A percentile compares a stretch with the other conserved stretches of the same genome.
phyloP scores from a whole-genome alignment of 2,888 invertebrate genomes.

The Eupithecia pulchellata region DNA sequence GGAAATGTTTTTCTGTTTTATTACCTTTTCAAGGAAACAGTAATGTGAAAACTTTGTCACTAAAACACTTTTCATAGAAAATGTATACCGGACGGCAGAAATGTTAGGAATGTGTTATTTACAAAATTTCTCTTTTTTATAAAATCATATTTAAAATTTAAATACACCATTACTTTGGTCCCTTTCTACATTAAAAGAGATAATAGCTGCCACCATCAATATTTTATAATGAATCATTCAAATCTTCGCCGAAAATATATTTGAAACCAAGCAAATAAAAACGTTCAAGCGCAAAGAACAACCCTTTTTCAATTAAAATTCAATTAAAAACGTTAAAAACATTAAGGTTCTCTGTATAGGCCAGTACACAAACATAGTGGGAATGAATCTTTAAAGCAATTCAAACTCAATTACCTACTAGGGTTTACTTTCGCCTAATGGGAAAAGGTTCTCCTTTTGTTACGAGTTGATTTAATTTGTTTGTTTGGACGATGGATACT shows the following conservation, averaged over 20 bases:
- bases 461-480: slow-evolving; percentile 65
- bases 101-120: background rate
- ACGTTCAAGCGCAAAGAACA: slow-evolving; percentile 39
- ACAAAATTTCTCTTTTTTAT: background rate
- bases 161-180: too few species aligned
- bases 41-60: slow-evolving; percentile 23
- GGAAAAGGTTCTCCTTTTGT: slow-evolving; percentile 74
- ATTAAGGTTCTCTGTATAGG: slow-evolving; percentile 63
- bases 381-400: slow-evolving; percentile 81
- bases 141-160: too few species aligned
- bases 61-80: slow-evolving; percentile 16
- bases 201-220: background rate
- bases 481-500: slow-evolving; percentile 66
- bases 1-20: slow-evolving; percentile 13
- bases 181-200: background rate
- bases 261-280: slow-evolving; percentile 31
- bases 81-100: background rate
- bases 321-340: slow-evolving; percentile 64
- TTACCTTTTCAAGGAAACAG: slow-evolving; percentile 19
- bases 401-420: slow-evolving; percentile 77
- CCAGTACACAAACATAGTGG: slow-evolving; percentile 64
- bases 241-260: slow-evolving; percentile 26
- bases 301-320: slow-evolving; percentile 59
- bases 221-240: slow-evolving; percentile 13
- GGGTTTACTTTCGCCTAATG: slow-evolving; percentile 77